Evolutionary conservation across 2,888 invertebrate species (phyloP).

Genomic region (Himalopsyche kuldschensis): DNA sequence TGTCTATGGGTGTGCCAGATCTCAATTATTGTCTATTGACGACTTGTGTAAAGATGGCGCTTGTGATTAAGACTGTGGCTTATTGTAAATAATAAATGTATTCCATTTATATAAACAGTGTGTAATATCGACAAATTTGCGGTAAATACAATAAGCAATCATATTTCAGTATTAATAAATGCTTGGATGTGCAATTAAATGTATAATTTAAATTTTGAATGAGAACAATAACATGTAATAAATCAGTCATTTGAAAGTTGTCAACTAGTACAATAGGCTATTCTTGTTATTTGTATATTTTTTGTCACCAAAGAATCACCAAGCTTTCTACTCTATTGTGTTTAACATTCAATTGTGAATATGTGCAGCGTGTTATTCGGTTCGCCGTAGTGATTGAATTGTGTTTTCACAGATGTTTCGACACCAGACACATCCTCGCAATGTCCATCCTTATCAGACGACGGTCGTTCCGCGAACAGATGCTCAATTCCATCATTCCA

Average conservation of each 20-base stretch:
- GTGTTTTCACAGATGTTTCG: conserved; percentile 50
- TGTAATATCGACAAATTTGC: neutral
- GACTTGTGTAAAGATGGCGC: conserved; percentile 19
- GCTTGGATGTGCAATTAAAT: neutral
- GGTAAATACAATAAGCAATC: neutral
- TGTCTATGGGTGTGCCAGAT: neutral
- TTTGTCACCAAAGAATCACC: neutral
- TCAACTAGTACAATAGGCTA: neutral
- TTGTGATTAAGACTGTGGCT: neutral
- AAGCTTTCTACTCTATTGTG: neutral
- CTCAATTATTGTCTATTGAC: conserved; percentile 9
- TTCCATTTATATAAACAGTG: neutral
- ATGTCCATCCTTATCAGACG: conserved; percentile 55
- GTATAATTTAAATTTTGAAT: neutral
- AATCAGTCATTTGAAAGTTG: neutral
- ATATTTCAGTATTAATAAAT: neutral
- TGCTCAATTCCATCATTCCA: conserved; percentile 53
- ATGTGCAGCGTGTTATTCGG: neutral
- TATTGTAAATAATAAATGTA: neutral
- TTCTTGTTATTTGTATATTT: neutral
- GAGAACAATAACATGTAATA: neutral
- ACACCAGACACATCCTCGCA: conserved; percentile 54
- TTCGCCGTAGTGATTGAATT: neutral
- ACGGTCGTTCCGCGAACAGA: conserved; percentile 56
- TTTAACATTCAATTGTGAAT: neutral